Evolutionary conservation across 2,888 invertebrate genomes (phyloP).

Genomic region (Drosophila cracens): DNA sequence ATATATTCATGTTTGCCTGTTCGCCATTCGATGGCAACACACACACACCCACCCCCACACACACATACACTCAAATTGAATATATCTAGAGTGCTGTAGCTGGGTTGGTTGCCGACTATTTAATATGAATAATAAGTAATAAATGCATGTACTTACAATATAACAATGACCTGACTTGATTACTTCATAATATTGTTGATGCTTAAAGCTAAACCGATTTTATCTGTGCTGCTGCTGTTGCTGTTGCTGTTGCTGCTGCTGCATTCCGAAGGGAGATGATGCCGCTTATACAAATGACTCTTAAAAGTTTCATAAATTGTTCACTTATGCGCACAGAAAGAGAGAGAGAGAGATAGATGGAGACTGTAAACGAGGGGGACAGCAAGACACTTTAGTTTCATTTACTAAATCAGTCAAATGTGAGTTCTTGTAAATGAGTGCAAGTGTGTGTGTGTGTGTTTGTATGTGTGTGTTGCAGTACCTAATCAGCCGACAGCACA

Average conservation of each 20-base stretch:
- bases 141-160: slow-evolving; percentile 33
- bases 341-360: neutral
- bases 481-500: slow-evolving; percentile 58
- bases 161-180: slow-evolving; percentile 42
- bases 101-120: slow-evolving; percentile 13
- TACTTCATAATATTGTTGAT: slow-evolving; percentile 42
- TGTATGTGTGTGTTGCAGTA: slow-evolving; percentile 53
- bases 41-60: neutral
- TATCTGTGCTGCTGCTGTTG: slow-evolving; percentile 3
- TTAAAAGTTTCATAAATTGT: slow-evolving; percentile 65
- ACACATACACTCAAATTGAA: slow-evolving; percentile 38
- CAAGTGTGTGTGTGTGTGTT: neutral
- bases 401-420: slow-evolving; percentile 17
- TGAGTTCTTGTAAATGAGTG: neutral
- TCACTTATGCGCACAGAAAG: slow-evolving; percentile 49
- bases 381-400: slow-evolving; percentile 22
- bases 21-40: slow-evolving; percentile 39
- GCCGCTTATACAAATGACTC: neutral
- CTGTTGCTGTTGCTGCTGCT: neutral
- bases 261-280: slow-evolving; percentile 21
- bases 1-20: slow-evolving; percentile 40
- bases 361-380: neutral
- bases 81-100: neutral
- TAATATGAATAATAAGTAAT: slow-evolving; percentile 52
- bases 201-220: slow-evolving; percentile 44